These are phyloP conservation scores for Protobothrops flavoviridis DNA, from an alignment of 2,113 vertebrate species.

Conservation along the genomic window DNA sequence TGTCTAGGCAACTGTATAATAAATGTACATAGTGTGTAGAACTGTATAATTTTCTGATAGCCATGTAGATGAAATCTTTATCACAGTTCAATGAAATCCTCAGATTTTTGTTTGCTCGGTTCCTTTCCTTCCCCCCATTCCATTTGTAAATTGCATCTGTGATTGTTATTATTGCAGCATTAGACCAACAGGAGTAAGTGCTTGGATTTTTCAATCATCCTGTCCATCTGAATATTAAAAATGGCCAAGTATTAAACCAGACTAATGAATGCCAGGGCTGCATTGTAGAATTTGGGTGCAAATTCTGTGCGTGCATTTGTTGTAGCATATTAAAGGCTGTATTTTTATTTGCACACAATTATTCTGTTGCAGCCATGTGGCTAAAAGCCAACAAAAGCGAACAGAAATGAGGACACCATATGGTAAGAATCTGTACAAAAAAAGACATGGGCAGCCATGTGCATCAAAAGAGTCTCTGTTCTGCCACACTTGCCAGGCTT, in stretches of 20 bases:
- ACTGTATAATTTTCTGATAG: slow-evolving; percentile 53
- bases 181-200: neutral
- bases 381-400: neutral
- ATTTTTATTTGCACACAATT: neutral
- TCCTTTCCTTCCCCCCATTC: neutral
- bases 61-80: slow-evolving; percentile 26
- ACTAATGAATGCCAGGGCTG: neutral
- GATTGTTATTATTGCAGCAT: neutral
- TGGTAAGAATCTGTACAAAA: neutral
- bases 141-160: slow-evolving; percentile 22
- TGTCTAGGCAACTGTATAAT: slow-evolving; percentile 59
- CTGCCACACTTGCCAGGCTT: neutral
- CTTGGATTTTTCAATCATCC: neutral
- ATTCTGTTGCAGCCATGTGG: neutral
- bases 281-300: neutral
- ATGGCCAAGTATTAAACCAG: neutral
- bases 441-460: neutral
- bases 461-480: neutral
- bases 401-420: neutral
- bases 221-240: neutral
- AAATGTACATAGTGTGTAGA: slow-evolving; percentile 38
- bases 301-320: neutral
- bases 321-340: neutral
- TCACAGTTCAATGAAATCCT: slow-evolving; percentile 11
- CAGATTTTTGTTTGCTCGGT: neutral